Percentiles rank a stretch among this genome's conserved stretches.
Evolutionary conservation across 2,113 vertebrate species (phyloP).

Genomic region (Pelecanoides urinatrix): DNA sequence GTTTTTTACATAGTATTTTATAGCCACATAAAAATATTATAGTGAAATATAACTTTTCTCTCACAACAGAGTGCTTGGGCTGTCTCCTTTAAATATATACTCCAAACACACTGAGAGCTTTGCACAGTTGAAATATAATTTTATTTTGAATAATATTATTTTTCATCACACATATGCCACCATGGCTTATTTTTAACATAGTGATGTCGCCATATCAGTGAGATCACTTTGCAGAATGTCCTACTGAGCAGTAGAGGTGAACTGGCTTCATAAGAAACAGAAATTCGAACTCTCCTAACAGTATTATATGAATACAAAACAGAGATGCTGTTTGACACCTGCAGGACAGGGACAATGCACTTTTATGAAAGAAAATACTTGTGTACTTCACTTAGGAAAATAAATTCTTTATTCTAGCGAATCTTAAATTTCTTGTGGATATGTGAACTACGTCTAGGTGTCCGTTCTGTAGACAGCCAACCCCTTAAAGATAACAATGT

Average conservation of each 20-base stretch:
- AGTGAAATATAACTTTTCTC: constrained; percentile 3
- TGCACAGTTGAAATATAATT: background rate
- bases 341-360: background rate
- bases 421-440: background rate
- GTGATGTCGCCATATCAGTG: constrained; percentile 21
- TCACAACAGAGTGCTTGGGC: background rate
- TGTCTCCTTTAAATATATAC: background rate
- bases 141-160: constrained; percentile 37
- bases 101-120: background rate
- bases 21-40: background rate
- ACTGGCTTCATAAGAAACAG: background rate
- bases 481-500: background rate
- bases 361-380: background rate
- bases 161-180: background rate
- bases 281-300: background rate
- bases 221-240: constrained; percentile 8
- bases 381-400: background rate
- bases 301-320: background rate
- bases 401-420: background rate
- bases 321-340: background rate
- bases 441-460: background rate
- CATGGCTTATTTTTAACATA: constrained; percentile 23
- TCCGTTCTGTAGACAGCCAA: background rate
- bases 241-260: constrained; percentile 15
- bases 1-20: background rate